Base-by-base conservation (phyloP, 2,113 vertebrate species). In the Balaeniceps rex region DNA sequence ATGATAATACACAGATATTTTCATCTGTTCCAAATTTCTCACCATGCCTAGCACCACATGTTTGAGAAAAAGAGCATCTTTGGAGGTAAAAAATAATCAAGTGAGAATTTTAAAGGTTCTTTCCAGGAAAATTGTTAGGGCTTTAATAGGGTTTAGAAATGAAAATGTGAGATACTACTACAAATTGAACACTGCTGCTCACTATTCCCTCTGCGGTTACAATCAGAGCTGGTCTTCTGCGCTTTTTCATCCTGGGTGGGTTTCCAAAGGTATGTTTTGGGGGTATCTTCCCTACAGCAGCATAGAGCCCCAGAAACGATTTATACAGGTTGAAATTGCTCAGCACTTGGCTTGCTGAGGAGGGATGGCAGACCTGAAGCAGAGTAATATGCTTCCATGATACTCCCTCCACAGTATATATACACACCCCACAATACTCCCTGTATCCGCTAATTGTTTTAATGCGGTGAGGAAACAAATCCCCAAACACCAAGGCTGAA, bases 11-110 rank as follows among this genome's bases (percentile, higher is more conserved):
- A 68, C 28, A 66, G 54, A 26, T 69, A 88, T 22, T 91, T 92
- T 92, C 81, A 78, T 55, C 75, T 70, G 49, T 63, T 94, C 66
- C 79, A n/a, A 72, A 83, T 69, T 69, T 80, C 86, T 91, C 83
- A 70, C 57, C n/a, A n/a, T 11, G 22, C 18, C 63, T 80, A 54
- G 46, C 49, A 83, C 19, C 34, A 49, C 55, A 46, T 9, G 22
- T 69, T 89, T 63, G 65, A 91, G 49, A 75, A 40, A 61, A 76
- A 83, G 12, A 71, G 38, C 24, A 44, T 88, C 76, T 88, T 36
- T 75, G 34, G 47, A 86, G 42, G 44, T 61, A 46, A 82, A 94
- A 80, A 68, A 64, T 25, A 95, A 83, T 66, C 63, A 80, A 66
- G 46, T 21, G 42, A 92, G 76, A 94, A 87, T 44, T 80, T 76